These are phyloP conservation scores for Oreochromis aureus DNA, from an alignment of 2,113 vertebrate genomes.

Conservation along the genomic window DNA sequence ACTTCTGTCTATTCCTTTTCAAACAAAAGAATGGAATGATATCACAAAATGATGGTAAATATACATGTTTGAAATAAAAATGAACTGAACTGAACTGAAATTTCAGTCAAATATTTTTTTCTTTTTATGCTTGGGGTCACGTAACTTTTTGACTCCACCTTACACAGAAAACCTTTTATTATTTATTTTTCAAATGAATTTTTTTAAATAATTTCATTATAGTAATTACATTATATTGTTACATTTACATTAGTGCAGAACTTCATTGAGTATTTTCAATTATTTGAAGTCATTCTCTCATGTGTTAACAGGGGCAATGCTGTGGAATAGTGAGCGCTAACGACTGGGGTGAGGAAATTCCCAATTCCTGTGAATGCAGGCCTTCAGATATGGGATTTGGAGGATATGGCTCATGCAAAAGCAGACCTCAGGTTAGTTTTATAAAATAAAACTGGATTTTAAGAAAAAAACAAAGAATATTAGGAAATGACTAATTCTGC, in stretches of 20 bases:
- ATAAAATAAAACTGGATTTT: not conserved
- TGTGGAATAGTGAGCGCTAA: slow-evolving; percentile 11
- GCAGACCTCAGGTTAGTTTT: slow-evolving; percentile 16
- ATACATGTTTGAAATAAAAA: not conserved
- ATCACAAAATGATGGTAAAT: not conserved
- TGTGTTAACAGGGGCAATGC: slow-evolving; percentile 25
- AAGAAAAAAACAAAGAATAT: not conserved
- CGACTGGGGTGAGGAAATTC: slow-evolving; percentile 21
- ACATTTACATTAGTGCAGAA: not conserved
- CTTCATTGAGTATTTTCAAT: not conserved
- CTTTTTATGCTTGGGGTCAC: not conserved
- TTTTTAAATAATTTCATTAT: not conserved
- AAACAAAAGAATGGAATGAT: not conserved
- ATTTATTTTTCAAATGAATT: not conserved
- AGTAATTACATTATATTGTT: not conserved
- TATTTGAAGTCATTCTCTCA: not conserved
- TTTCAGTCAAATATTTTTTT: not conserved
- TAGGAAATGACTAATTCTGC: not conserved
- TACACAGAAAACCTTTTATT: not conserved
- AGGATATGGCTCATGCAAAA: not conserved
- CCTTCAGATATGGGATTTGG: accelerated
- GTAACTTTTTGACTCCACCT: not conserved
- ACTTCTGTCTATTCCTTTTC: not conserved
- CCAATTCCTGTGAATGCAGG: not conserved
- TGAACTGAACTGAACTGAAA: not conserved